Evolutionary conservation across 2,888 invertebrate species (phyloP).

Genomic region (Plebejus anna): DNA sequence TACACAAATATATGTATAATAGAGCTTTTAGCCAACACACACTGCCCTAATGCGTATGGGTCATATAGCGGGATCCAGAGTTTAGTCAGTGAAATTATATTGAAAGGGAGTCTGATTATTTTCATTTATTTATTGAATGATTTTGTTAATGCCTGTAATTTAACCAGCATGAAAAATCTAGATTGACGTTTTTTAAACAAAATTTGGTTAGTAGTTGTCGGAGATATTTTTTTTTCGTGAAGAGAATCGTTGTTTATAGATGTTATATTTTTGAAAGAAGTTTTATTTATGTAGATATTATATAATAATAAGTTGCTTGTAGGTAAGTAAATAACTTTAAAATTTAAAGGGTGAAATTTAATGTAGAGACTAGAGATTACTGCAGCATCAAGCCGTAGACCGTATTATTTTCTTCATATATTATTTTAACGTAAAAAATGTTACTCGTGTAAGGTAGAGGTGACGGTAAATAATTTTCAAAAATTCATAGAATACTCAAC

Average conservation of each 20-base stretch:
- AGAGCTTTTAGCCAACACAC: constrained; percentile 68
- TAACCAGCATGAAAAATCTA: background rate
- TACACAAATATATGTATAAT: constrained; percentile 56
- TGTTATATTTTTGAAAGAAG: background rate
- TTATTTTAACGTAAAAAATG: background rate
- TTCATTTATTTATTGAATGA: constrained; percentile 54
- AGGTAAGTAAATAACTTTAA: background rate
- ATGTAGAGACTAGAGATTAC: background rate
- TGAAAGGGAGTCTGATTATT: constrained; percentile 78
- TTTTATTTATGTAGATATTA: background rate
- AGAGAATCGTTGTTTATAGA: background rate
- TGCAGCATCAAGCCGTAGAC: background rate
- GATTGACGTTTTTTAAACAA: background rate
- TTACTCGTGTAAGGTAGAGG: background rate
- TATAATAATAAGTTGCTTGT: background rate
- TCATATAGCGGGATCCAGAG: constrained; percentile 77
- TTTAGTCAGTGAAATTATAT: constrained; percentile 79
- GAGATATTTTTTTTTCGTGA: background rate
- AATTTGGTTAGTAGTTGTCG: background rate
- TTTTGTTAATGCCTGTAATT: background rate
- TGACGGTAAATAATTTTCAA: background rate
- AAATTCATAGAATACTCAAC: background rate
- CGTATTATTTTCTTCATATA: background rate
- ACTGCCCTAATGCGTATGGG: constrained; percentile 79
- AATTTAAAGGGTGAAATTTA: background rate